Evolutionary conservation across 2,888 invertebrate genomes (phyloP), one percentile per base, ranked within the genome.

Genomic region (Julus scandinavius): DNA sequence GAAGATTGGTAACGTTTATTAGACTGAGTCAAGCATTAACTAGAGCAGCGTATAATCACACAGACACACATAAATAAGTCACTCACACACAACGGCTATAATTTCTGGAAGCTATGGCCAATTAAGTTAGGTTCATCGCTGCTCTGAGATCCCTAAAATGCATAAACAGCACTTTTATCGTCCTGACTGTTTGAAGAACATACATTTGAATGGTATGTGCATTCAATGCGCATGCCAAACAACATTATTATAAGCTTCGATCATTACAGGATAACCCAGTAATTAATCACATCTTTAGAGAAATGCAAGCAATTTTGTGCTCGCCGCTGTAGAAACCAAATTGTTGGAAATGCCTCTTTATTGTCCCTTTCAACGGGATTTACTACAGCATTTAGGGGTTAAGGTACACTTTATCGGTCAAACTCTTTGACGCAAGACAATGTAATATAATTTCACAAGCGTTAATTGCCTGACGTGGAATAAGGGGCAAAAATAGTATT

Each of bases 121-220:
- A 63, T 63, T 63, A 63, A 17, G 58, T 63, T 3, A 63, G 58
- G 5, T 63, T 63, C 58, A 63, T n/a, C 6, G 58, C n/a, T 63
- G 58, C 58, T 15, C n/a, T n/a, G n/a, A 63, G 58, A n/a, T n/a
- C 58, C n/a, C 58, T n/a, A n/a, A n/a, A 63, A n/a, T 63, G 58
- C 58, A 63, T 63, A 63, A 63, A 63, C n/a, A 63, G 54, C 17
- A 17, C 1, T 63, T 63, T 63, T 63, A 63, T 63, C 58, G 58
- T 63, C 17, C 58, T 5, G 17, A n/a, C 5, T n/a, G n/a, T n/a
- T 17, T 63, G 2, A 63, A 63, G n/a, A 63, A 63, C n/a, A 63
- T 63, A 63, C 58, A n/a, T 63, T 63, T n/a, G 2, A 45, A 45
- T 45, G 41, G 41, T 0, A 13, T 6, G n/a, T n/a, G n/a, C 2